Evolutionary conservation across 2,797 vertebrate genomes (phyloP), one percentile per base, ranked within the genome.

Genomic region (Pelodytes ibericus): DNA sequence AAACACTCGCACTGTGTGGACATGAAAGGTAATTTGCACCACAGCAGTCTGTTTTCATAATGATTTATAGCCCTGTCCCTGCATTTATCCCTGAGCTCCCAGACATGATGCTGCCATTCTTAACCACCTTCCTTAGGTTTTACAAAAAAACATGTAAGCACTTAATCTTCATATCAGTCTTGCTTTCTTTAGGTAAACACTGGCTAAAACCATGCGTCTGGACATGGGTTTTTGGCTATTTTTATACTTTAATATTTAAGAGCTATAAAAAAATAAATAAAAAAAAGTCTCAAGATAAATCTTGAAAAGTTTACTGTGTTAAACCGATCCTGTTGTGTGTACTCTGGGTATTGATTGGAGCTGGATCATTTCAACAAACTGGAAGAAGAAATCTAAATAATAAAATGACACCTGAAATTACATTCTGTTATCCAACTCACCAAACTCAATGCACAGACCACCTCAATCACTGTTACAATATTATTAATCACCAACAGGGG

Each of bases 11-110:
- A 74, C n/a, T 69, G 49, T 62, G 67, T 72, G 58, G 77, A 79
- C 77, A 69, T 69, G 64, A 79, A 74, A 79, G 57, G 71, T 74
- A 79, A 73, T 79, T 74, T 58, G 69, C 62, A 64, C 67, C 71
- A 69, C 18, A 74, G 64, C 47, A 68, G 63, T 25, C 56, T 67
- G 33, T 39, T 74, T 79, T 67, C 64, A 73, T 73, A 27, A 79
- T 79, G 71, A 79, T 79, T 79, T 79, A 79, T 79, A 64, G 27
- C 68, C 69, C 57, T 63, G 57, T 73, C 77, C 71, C 47, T 56
- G 71, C 71, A 73, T 79, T 62, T 79, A 56, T 69, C 73, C 70
- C 60, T 63, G 8, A 61, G 71, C 76, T 79, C 58, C 56, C 30
- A n/a, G 59, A 67, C 31, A 25, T 25, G 30, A 69, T 22, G 16